Base-by-base conservation (phyloP, 2,888 invertebrate species). In the Drosophila mimetica region DNA sequence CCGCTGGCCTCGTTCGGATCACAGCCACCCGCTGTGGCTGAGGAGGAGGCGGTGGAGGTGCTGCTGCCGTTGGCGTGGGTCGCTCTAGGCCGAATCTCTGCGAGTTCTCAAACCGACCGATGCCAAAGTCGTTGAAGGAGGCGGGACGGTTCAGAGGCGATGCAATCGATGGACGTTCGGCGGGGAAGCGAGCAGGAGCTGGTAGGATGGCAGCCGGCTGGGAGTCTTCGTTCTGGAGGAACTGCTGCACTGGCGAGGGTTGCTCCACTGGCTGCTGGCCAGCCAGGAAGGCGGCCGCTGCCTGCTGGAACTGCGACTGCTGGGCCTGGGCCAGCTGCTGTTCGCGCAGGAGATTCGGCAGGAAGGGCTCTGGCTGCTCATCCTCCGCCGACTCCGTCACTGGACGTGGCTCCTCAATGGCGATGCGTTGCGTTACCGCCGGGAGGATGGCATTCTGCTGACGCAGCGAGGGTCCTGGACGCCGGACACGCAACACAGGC, bases 371-470 rank as follows among this genome's bases (percentile, higher is more conserved):
- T 51, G 93, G 93, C 42, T 92, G 77, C 47, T 91, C 94, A 66
- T 95, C 95, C 90, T 95, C 95, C 18, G 93, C 93, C 77, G 95
- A 93, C 90, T 95, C 95, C 1, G 94, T 94, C 7, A 95, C 95
- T 1, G 95, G 95, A 76, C 95, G 94, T 53, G 42, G 22, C 14
- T 92, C 92, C 37, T 92, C 92, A 7, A 83, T 28, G 0, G 70
- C 46, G 0, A 83, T 30, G 34, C 90, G 88, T 9, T 89, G 90
- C 48, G 86, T 86, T 25, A 82, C 92, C 50, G 91, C 92, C 71
- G 93, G 93, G 4, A 94, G 92, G 14, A 93, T 44, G 9, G 66
- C 30, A 16, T 79, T 78, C 13, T 61, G 70, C 90, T 93, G 80
- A 90, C 94, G 75, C 91, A 93, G 54, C 89, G 93, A 83, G 90